Conservation (phyloP, 23 tunicate species). For the Diplosoma virens region DNA sequence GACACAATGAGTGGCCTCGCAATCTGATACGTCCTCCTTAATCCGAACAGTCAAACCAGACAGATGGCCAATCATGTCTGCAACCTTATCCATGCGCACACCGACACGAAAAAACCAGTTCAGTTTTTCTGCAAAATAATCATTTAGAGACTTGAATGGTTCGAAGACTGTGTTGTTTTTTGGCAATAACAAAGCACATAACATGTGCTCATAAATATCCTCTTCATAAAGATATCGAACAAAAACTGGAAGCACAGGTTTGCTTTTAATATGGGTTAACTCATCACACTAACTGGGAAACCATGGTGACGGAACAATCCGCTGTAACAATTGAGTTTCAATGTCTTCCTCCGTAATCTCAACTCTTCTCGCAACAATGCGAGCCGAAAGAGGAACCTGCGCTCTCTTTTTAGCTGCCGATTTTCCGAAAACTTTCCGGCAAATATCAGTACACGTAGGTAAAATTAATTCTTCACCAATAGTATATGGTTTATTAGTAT, state of each 20-base stretch:
- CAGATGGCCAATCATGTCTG: conserved; percentile 60
- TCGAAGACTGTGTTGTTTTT: conserved; percentile 50
- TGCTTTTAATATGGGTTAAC: conserved; percentile 22
- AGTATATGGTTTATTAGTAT: no score
- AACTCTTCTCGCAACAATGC: neutral
- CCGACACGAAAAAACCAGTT: conserved; percentile 59
- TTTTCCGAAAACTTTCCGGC: no score
- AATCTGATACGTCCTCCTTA: conserved; percentile 36
- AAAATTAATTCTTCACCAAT: no score
- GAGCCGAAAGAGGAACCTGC: no score
- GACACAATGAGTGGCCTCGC: conserved; percentile 50
- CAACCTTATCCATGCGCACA: conserved; percentile 63
- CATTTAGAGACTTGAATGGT: conserved; percentile 49
- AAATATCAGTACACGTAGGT: no score
- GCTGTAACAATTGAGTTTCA: no score
- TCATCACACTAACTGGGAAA: conserved; percentile 37
- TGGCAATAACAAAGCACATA: conserved; percentile 24
- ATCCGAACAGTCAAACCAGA: conserved; percentile 57
- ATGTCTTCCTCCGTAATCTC: no score
- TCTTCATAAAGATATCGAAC: conserved; percentile 26
- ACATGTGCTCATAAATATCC: conserved; percentile 18
- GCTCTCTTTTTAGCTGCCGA: no score
- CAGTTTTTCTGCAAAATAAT: conserved; percentile 21
- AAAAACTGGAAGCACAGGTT: conserved; percentile 32
- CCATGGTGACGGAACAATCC: neutral